These are phyloP conservation scores for Drosophila nr. perissopoda DNA, from an alignment of 2,888 invertebrate genomes.

Conservation along the genomic window DNA sequence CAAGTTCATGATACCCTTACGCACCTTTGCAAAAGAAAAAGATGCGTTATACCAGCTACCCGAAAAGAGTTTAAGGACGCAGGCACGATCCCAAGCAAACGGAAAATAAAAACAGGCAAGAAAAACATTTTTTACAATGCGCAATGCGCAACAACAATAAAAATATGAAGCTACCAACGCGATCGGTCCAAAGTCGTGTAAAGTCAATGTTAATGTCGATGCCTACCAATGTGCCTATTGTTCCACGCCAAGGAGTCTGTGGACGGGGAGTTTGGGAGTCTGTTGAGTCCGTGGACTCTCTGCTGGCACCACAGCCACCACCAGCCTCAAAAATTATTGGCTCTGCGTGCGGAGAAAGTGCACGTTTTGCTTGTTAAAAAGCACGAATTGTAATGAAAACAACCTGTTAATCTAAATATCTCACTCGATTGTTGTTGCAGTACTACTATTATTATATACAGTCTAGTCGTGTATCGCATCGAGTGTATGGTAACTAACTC, in stretches of 20 bases:
- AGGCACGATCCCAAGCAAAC: constrained; percentile 60
- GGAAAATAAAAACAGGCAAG: neutral
- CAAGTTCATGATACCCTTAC: constrained; percentile 23
- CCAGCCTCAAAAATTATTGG: constrained; percentile 76
- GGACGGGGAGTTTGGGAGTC: constrained; percentile 3
- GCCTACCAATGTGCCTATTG: constrained; percentile 62
- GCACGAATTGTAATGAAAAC: constrained; percentile 83
- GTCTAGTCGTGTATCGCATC: constrained; percentile 71
- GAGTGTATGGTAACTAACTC: constrained; percentile 69
- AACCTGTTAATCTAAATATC: constrained; percentile 85
- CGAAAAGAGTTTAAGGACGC: constrained; percentile 72
- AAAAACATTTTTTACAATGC: constrained; percentile 70
- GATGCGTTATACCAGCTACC: constrained; percentile 59
- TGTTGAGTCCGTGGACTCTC: constrained; percentile 6
- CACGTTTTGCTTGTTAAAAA: constrained; percentile 84
- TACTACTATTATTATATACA: constrained; percentile 80
- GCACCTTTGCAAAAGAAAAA: constrained; percentile 26
- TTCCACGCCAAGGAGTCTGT: constrained; percentile 59
- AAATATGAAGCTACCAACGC: constrained; percentile 81
- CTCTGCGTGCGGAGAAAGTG: constrained; percentile 84
- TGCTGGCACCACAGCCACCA: constrained; percentile 17
- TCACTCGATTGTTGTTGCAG: constrained; percentile 78
- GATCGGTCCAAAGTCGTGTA: constrained; percentile 81
- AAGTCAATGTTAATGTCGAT: constrained; percentile 83
- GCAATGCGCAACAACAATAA: constrained; percentile 78